phyloP scores from a whole-genome alignment of 1,140 invertebrate genomes.

The Eurosta solidaginis region DNA sequence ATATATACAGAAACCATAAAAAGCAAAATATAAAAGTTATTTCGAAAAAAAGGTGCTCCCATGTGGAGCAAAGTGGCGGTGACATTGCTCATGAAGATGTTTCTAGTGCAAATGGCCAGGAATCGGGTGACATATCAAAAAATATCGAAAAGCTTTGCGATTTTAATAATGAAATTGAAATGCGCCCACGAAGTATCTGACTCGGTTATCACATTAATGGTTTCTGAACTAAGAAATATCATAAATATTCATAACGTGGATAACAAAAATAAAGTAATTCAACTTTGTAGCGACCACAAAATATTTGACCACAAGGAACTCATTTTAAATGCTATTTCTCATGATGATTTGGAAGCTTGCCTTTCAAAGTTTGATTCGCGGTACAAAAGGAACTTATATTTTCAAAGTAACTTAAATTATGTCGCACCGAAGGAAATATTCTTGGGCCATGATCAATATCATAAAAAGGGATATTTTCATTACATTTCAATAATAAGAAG shows the following conservation, averaged over 20 bases:
- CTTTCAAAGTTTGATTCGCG: background rate
- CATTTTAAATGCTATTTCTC: background rate
- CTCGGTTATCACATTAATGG: background rate
- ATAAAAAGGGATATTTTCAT: slow-evolving; percentile 4
- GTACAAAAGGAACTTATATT: background rate
- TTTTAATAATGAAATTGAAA: background rate
- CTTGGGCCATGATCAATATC: slow-evolving; percentile 7
- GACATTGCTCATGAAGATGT: background rate
- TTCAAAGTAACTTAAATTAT: background rate
- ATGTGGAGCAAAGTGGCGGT: background rate
- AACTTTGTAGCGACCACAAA: background rate
- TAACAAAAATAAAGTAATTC: background rate
- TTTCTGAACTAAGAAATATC: background rate
- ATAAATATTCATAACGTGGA: background rate
- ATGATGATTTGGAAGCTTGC: no score
- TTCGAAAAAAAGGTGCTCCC: background rate
- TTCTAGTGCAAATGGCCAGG: background rate
- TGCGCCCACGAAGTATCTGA: background rate
- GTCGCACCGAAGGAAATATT: slow-evolving; percentile 5
- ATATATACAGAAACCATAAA: background rate
- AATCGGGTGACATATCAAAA: background rate
- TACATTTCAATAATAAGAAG: slow-evolving; percentile 25
- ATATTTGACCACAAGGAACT: background rate
- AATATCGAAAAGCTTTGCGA: background rate
- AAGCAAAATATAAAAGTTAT: background rate